These are phyloP conservation scores for Ceriagrion tenellum DNA, from an alignment of 2,888 invertebrate genomes.

Conservation along the genomic window DNA sequence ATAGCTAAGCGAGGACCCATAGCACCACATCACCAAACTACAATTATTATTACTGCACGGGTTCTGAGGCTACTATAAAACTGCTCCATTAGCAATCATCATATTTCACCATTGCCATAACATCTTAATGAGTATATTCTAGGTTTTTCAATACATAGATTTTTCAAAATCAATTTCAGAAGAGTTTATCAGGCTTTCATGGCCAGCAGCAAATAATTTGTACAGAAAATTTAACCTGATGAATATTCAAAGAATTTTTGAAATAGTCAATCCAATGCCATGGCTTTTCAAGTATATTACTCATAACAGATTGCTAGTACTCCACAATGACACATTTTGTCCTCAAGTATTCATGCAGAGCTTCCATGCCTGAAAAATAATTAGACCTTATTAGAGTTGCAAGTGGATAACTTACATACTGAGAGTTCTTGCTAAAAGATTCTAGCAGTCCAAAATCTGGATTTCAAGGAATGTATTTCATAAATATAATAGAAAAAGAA, in stretches of 20 bases:
- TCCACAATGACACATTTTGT: constrained; percentile 97
- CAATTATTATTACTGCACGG: no score
- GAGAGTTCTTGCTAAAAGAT: background rate
- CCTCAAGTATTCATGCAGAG: constrained; percentile 95
- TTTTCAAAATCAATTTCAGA: no score
- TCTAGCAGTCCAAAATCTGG: background rate
- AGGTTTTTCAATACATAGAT: no score
- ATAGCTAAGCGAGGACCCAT: no score
- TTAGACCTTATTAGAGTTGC: constrained; percentile 68
- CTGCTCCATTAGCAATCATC: no score
- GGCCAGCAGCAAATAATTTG: background rate
- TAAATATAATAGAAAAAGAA: no score
- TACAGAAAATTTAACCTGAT: background rate
- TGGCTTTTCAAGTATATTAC: background rate
- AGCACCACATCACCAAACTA: no score
- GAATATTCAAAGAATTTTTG: background rate
- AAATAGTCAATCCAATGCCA: background rate
- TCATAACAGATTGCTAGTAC: constrained; percentile 81
- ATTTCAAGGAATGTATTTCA: background rate
- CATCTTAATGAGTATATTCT: no score
- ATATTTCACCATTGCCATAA: no score
- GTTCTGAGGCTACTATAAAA: no score
- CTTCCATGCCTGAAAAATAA: constrained; percentile 87
- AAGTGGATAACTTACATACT: background rate
- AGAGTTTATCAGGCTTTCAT: background rate